These are phyloP conservation scores for Condylostylus longicornis DNA, from an alignment of 1,140 invertebrate genomes.

Conservation along the genomic window DNA sequence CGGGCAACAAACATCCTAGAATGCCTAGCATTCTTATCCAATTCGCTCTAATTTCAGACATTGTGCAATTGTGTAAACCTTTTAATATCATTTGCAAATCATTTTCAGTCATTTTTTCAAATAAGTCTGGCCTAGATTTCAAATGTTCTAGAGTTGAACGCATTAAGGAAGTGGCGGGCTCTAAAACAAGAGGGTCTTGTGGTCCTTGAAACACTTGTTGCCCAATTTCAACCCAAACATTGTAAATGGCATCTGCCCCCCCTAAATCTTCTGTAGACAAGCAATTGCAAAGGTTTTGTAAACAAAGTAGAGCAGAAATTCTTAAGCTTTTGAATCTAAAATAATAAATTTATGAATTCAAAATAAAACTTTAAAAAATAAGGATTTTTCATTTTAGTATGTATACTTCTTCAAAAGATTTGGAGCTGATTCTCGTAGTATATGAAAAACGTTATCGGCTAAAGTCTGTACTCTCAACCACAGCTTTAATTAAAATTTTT, in stretches of 20 bases:
- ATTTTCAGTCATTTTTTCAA: slow-evolving; percentile 25
- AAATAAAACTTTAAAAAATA: too few relatives aligned
- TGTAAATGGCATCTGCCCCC: slow-evolving; percentile 15
- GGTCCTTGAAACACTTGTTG: slow-evolving; percentile 21
- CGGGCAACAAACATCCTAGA: slow-evolving; percentile 31
- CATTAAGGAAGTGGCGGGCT: slow-evolving; percentile 22
- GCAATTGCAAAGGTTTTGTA: slow-evolving; percentile 21
- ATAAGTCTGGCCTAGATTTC: slow-evolving; percentile 19
- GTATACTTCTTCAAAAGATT: slow-evolving; percentile 10
- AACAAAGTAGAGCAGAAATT: slow-evolving; percentile 17
- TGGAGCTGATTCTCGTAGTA: slow-evolving; percentile 4
- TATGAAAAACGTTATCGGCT: slow-evolving; percentile 12
- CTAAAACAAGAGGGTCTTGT: slow-evolving; percentile 14
- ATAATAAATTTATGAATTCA: slow-evolving; percentile 1
- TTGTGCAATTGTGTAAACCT: slow-evolving; percentile 38
- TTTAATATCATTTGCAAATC: slow-evolving; percentile 37
- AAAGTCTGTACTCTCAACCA: slow-evolving; percentile 15
- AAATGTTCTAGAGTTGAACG: slow-evolving; percentile 18
- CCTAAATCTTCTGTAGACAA: slow-evolving; percentile 19
- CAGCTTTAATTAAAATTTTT: slow-evolving; percentile 6
- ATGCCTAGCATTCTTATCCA: slow-evolving; percentile 51
- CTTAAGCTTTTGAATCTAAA: slow-evolving; percentile 13
- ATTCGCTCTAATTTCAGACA: slow-evolving; percentile 47
- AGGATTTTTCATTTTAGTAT: neutral
- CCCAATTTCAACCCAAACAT: slow-evolving; percentile 22